Percentiles rank a stretch among this genome's conserved stretches.
phyloP scores from a whole-genome alignment of 2,888 invertebrate genomes.

The Asteroscopus sphinx region DNA sequence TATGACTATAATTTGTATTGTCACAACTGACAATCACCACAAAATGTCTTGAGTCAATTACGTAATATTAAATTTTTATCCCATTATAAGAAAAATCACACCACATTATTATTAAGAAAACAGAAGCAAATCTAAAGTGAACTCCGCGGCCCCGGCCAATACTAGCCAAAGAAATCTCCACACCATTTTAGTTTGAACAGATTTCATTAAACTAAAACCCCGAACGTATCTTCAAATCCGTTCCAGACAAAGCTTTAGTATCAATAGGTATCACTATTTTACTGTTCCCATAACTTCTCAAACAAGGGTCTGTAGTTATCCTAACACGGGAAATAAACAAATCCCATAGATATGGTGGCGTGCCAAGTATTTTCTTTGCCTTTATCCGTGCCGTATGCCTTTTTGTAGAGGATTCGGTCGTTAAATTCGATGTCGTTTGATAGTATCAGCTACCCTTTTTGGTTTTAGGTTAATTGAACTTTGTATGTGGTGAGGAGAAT shows the following conservation, averaged over 20 bases:
- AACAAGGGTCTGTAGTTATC: constrained; percentile 59
- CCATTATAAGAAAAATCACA: not conserved
- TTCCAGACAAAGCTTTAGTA: constrained; percentile 47
- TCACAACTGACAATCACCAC: no score
- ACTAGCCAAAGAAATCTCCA: constrained; percentile 13
- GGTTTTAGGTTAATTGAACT: constrained; percentile 30
- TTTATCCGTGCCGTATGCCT: constrained; percentile 17
- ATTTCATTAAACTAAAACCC: constrained; percentile 41
- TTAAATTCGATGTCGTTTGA: constrained; percentile 24
- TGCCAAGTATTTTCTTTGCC: constrained; percentile 38
- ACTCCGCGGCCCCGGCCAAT: constrained; percentile 3
- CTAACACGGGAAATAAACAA: constrained; percentile 45
- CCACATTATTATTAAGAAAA: not conserved
- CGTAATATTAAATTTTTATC: no score
- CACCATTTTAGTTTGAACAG: constrained; percentile 9
- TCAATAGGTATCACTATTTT: constrained; percentile 55
- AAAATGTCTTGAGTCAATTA: no score
- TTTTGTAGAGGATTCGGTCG: constrained; percentile 32
- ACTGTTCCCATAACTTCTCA: constrained; percentile 50
- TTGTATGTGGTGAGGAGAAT: constrained; percentile 8
- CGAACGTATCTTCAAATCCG: constrained; percentile 39
- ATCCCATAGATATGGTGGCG: constrained; percentile 44
- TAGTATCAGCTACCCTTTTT: constrained; percentile 25
- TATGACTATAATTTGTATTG: no score
- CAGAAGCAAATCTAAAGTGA: constrained; percentile 1